A percentile compares a stretch with the other conserved stretches of the same genome.
Conservation (phyloP, 2,113 vertebrate genomes). For the Zosterops pallidus region DNA sequence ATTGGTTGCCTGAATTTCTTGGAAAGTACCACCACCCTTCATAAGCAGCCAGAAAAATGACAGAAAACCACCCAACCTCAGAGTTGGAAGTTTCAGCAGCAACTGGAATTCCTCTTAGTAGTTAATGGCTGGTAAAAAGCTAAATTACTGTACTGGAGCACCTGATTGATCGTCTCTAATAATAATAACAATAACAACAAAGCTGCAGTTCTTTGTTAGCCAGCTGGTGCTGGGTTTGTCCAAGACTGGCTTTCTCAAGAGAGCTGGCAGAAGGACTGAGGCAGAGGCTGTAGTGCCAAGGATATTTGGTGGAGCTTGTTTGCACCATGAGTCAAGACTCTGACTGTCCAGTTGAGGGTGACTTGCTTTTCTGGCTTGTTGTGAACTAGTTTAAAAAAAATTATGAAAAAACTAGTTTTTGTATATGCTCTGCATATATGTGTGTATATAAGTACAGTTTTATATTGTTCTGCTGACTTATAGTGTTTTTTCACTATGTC, state of each 20-base stretch:
- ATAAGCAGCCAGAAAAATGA: neutral
- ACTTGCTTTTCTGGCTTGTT: neutral
- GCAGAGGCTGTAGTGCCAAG: neutral
- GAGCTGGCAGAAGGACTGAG: neutral
- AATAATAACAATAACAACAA: neutral
- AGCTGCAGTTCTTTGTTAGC: neutral
- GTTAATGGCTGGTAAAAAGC: neutral
- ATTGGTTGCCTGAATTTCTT: neutral
- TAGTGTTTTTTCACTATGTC: constrained; percentile 42
- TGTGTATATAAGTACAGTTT: constrained; percentile 64
- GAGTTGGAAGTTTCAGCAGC: neutral
- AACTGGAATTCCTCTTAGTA: neutral
- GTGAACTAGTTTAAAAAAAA: neutral
- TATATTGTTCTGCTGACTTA: neutral
- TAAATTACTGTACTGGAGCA: neutral
- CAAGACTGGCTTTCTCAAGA: neutral
- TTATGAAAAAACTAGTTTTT: neutral
- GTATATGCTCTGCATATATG: neutral
- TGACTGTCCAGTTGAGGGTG: neutral
- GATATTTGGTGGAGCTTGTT: constrained; percentile 1
- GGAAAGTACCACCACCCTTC: neutral
- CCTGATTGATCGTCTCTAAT: neutral
- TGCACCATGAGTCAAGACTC: neutral
- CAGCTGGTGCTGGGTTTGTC: neutral
- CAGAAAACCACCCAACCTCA: accelerated